Conservation (phyloP, 2,113 vertebrate genomes). For the Callionymus lyra region DNA sequence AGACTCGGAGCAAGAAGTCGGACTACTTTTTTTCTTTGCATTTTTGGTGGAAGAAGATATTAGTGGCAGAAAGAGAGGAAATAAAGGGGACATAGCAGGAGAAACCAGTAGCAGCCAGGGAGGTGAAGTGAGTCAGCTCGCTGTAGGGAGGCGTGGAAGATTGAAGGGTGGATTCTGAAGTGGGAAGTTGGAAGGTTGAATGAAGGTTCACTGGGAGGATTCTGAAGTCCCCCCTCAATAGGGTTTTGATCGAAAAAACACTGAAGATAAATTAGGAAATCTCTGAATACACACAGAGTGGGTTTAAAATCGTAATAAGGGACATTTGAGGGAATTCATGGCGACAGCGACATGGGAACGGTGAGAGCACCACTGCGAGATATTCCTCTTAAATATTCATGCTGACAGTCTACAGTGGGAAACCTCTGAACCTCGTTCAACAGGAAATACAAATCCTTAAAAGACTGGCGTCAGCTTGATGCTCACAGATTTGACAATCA, state of each 20-base stretch:
- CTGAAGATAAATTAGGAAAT: slow-evolving; percentile 8
- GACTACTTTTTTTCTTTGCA: slow-evolving; percentile 2
- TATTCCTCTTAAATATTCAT: slow-evolving; percentile 53
- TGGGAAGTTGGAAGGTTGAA: slow-evolving; percentile 37
- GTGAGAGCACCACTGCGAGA: slow-evolving; percentile 41
- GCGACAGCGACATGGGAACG: slow-evolving; percentile 17
- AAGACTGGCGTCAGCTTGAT: no score
- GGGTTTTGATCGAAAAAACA: not conserved
- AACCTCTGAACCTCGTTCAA: no score
- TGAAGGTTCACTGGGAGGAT: no score
- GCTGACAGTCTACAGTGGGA: slow-evolving; percentile 33
- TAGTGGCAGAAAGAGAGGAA: no score
- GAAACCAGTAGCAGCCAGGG: slow-evolving; percentile 2
- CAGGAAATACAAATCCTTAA: no score
- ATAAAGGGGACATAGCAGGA: no score
- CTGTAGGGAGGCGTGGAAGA: slow-evolving; percentile 14
- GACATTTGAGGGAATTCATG: no score
- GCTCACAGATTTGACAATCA: no score
- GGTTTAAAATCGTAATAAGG: no score
- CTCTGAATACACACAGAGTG: not conserved
- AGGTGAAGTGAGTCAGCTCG: slow-evolving; percentile 42
- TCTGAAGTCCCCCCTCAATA: slow-evolving; percentile 4
- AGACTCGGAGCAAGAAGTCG: slow-evolving; percentile 47
- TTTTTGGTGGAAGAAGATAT: no score
- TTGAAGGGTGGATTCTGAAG: slow-evolving; percentile 20